Conservation (phyloP, 2,888 invertebrate species). For the Drosophila subquinaria region DNA sequence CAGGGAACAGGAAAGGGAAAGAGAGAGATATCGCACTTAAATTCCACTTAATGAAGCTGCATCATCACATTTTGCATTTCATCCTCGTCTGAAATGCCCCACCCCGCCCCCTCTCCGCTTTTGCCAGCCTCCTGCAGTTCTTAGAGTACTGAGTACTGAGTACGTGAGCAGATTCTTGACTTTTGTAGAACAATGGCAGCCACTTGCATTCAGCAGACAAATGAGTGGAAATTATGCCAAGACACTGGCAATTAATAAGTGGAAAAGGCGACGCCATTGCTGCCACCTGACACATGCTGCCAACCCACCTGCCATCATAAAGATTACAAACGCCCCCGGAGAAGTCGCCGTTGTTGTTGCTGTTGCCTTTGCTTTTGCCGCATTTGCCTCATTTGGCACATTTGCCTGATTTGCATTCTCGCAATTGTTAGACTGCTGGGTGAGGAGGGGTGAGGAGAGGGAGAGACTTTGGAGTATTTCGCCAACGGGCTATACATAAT, state of each 20-base stretch:
- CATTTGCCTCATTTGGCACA: conserved; percentile 49
- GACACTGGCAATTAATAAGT: conserved; percentile 81
- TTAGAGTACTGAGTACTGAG: conserved; percentile 33
- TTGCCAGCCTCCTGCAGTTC: neutral
- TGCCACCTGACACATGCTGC: conserved; percentile 8
- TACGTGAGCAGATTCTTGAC: conserved; percentile 75
- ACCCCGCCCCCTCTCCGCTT: neutral
- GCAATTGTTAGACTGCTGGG: conserved; percentile 9
- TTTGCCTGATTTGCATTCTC: conserved; percentile 65
- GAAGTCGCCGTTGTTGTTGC: conserved; percentile 1
- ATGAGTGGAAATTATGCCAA: conserved; percentile 81
- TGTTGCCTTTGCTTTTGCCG: neutral
- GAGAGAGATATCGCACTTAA: conserved; percentile 74
- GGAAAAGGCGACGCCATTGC: conserved; percentile 53
- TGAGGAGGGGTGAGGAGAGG: neutral
- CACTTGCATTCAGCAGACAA: conserved; percentile 79
- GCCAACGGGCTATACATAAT: conserved; percentile 70
- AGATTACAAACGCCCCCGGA: conserved; percentile 48
- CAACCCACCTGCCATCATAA: conserved; percentile 16
- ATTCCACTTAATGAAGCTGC: conserved; percentile 81
- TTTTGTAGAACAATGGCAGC: conserved; percentile 63
- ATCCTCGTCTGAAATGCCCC: conserved; percentile 20
- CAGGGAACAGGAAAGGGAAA: no score
- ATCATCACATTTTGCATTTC: conserved; percentile 81
- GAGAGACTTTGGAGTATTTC: conserved; percentile 42